Conservation (phyloP, 92 coral and sea anemone genomes). For the Isaurus tuberculatus region DNA sequence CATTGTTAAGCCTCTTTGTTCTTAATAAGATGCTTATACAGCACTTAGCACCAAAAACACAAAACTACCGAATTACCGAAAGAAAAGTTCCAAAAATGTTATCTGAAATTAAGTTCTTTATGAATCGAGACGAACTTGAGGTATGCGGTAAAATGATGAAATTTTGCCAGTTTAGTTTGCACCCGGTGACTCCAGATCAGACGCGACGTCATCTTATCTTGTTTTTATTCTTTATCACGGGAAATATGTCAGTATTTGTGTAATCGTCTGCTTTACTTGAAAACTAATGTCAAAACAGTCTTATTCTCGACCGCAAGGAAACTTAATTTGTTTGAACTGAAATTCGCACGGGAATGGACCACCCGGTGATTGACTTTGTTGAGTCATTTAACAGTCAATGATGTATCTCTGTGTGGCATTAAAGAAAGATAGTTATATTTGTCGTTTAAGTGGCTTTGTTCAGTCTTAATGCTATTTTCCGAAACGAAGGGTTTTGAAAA, state of each 20-base stretch:
- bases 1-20: no score
- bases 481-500: neutral
- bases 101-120: neutral
- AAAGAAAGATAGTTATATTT: no score
- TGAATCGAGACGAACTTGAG: neutral
- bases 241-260: neutral
- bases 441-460: neutral
- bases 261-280: neutral
- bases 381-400: neutral
- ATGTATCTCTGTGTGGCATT: neutral
- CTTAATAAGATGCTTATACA: no score
- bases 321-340: neutral
- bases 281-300: neutral
- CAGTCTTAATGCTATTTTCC: neutral
- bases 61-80: no score
- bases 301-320: neutral
- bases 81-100: neutral
- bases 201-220: neutral
- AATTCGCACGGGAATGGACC: constrained; percentile 25
- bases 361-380: neutral
- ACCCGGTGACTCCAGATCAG: neutral
- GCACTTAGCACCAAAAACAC: no score
- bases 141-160: neutral
- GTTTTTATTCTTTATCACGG: neutral
- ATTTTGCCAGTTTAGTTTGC: neutral